These are phyloP conservation scores for Osedax frankpressi DNA, from an alignment of 2,888 invertebrate genomes.

Conservation along the genomic window DNA sequence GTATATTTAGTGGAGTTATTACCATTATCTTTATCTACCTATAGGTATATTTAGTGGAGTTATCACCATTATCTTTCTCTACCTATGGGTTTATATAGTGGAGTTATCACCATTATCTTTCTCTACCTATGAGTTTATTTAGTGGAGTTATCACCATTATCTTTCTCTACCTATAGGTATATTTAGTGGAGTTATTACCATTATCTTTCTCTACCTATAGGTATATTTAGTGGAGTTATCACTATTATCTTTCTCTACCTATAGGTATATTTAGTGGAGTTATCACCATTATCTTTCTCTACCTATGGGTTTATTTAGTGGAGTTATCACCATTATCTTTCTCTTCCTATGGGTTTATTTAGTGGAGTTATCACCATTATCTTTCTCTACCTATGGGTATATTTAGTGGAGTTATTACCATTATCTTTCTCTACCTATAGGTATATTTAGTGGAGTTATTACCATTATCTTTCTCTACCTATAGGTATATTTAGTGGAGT, in stretches of 20 bases:
- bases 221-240: conserved; percentile 46
- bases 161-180: neutral
- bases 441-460: neutral
- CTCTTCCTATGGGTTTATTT: neutral
- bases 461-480: too few relatives aligned
- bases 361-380: too few relatives aligned
- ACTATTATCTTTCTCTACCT: neutral
- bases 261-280: neutral
- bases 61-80: neutral
- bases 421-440: neutral
- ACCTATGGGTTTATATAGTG: neutral
- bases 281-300: conserved; percentile 48
- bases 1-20: neutral
- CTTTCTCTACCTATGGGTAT: too few relatives aligned
- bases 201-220: too few relatives aligned
- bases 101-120: too few relatives aligned
- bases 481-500: conserved; percentile 49
- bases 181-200: neutral
- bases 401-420: conserved; percentile 36
- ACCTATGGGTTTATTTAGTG: conserved; percentile 48
- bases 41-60: conserved; percentile 49
- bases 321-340: neutral
- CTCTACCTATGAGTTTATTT: conserved; percentile 50
- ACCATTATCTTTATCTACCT: too few relatives aligned
- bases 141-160: conserved; percentile 22